These are phyloP conservation scores for Mormyrus proboscirostris DNA, from an alignment of 2,797 vertebrate species.

Conservation along the genomic window DNA sequence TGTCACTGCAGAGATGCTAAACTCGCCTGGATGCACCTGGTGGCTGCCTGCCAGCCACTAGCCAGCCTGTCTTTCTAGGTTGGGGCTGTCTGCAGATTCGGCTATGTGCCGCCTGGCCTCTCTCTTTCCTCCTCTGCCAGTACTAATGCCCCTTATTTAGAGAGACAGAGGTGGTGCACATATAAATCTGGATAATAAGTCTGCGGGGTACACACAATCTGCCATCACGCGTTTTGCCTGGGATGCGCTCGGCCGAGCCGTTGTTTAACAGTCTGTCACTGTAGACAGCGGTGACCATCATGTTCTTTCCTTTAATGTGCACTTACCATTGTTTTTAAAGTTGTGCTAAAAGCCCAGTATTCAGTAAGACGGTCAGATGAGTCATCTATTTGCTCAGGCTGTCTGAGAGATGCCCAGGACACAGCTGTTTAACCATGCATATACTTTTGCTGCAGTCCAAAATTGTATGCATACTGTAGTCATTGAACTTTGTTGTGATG, in stretches of 20 bases:
- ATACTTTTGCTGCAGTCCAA: neutral
- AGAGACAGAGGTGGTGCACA: neutral
- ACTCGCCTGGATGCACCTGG: neutral
- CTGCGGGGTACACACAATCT: neutral
- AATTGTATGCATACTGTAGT: neutral
- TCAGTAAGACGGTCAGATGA: neutral
- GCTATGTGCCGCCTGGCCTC: neutral
- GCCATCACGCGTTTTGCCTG: neutral
- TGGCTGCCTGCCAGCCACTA: neutral
- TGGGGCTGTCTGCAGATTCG: neutral
- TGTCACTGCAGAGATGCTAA: conserved; percentile 12
- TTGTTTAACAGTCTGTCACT: neutral
- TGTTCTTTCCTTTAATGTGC: neutral
- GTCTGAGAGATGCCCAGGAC: neutral
- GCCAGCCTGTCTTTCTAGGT: neutral
- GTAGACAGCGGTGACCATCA: neutral
- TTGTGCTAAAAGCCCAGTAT: neutral
- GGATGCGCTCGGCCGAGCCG: neutral
- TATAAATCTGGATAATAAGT: neutral
- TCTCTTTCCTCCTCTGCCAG: neutral
- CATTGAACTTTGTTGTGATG: neutral
- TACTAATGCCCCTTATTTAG: neutral
- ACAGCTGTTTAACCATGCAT: neutral
- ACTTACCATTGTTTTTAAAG: neutral
- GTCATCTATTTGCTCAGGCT: neutral